These are phyloP conservation scores for Leptinotarsa peninsularis DNA, from an alignment of 2,888 invertebrate species.

Conservation along the genomic window DNA sequence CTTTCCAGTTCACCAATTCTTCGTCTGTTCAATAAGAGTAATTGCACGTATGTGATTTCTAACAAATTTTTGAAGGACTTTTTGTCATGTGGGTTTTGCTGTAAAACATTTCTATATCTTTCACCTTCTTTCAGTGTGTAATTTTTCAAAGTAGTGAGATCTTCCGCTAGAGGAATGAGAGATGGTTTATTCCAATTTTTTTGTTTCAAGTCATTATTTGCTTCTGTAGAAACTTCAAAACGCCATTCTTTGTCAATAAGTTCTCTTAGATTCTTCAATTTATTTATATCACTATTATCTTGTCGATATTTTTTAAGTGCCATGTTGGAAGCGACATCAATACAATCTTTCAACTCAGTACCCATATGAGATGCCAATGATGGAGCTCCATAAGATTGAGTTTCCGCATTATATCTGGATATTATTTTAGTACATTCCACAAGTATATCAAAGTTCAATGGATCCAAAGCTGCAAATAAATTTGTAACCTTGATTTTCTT, in stretches of 20 bases:
- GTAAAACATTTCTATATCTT: neutral
- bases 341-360: conserved; percentile 20
- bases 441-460: neutral
- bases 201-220: conserved; percentile 36
- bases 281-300: neutral
- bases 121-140: conserved; percentile 15
- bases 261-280: conserved; percentile 17
- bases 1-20: conserved; percentile 18
- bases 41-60: conserved; percentile 22
- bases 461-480: neutral
- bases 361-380: conserved; percentile 27
- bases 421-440: neutral
- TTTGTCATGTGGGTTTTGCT: conserved; percentile 11
- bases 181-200: conserved; percentile 44
- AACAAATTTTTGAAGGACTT: conserved; percentile 1
- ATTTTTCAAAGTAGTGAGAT: conserved; percentile 20
- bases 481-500: neutral
- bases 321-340: conserved; percentile 23
- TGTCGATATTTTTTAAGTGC: neutral
- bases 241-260: conserved; percentile 29
- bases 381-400: conserved; percentile 17
- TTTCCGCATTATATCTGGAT: neutral
- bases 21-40: conserved; percentile 20
- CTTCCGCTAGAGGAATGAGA: conserved; percentile 39
- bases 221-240: conserved; percentile 26